Evolutionary conservation across 92 coral and sea anemone genomes (phyloP), one percentile per base, ranked within the genome.

Genomic region (Pocillopora meandrina): DNA sequence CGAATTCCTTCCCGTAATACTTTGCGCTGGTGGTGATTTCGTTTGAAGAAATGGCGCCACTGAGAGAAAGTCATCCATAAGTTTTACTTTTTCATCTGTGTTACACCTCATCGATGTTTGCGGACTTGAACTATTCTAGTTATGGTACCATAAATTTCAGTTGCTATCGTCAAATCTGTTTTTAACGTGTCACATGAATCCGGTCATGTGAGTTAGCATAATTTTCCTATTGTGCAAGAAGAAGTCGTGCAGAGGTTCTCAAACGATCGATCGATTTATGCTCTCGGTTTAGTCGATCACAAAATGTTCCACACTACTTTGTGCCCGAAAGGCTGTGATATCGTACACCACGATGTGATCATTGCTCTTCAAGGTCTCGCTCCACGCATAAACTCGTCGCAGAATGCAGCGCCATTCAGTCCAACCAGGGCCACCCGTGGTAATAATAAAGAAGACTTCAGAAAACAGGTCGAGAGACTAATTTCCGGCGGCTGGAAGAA

Each of bases 291-390:
- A 64, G 8, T 12, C 57, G 63, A 10, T 19, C 60, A 42, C 33
- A n/a, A 11, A 71, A 81, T 81, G 85, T 34, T 47, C n/a, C 90
- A 87, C 65, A 87, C 90, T 11, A 86, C 90, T 19, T 64, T 87
- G 74, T 87, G 90, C 66, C 56, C 70, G 15, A 73, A 81, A 67
- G 52, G 55, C 58, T 87, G 90, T 74, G 58, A 34, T 11, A 13
- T 62, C 11, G 56, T 31, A 47, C 90, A 87, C 74, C 90, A 87
- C 76, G 86, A 83, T 73, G 72, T 74, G 7, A 62, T 74, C 63
- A 73, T 55, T 0, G 26, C 87, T 33, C 55, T 83, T 23, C 85
- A 81, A 81, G 77, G 77, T 14, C 76, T 81, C 0, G 70, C 77
- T 18, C 85, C 85, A 9, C 74, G 74, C 23, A 70, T 71, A n/a